These are phyloP conservation scores for Scaptomyza graminum DNA, from an alignment of 1,140 invertebrate species.

Conservation along the genomic window DNA sequence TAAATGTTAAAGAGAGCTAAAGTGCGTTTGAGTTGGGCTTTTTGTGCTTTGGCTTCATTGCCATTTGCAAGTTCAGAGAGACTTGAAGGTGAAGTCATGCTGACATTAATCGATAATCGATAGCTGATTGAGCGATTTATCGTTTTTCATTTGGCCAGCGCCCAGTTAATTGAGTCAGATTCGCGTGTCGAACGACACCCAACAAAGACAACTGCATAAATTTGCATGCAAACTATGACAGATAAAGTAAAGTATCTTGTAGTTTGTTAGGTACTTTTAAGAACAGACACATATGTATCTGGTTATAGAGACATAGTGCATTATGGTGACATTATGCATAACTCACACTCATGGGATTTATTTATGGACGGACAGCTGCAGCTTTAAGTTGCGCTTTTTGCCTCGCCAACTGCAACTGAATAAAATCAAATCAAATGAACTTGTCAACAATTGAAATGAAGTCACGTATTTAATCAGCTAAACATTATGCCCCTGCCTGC, in stretches of 20 bases:
- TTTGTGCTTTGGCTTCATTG: conserved; percentile 1
- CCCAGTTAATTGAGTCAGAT: conserved; percentile 19
- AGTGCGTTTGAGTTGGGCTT: conserved; percentile 17
- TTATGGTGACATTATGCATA: no score
- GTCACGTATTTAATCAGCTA: conserved; percentile 81
- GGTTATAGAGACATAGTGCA: no score
- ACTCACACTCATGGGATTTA: no score
- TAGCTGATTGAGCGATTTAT: conserved; percentile 28
- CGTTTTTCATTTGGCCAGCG: conserved; percentile 20
- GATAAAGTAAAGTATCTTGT: conserved; percentile 44
- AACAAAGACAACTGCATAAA: conserved; percentile 29
- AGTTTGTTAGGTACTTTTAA: background rate
- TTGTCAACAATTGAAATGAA: conserved; percentile 72
- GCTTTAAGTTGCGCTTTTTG: conserved; percentile 1
- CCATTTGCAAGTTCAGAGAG: background rate
- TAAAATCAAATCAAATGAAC: conserved; percentile 28
- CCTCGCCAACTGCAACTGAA: conserved; percentile 35
- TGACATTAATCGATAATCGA: conserved; percentile 22
- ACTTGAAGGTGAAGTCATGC: conserved; percentile 30
- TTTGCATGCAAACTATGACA: conserved; percentile 48
- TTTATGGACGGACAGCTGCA: background rate
- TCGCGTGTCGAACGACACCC: conserved; percentile 4
- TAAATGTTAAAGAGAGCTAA: conserved; percentile 5
- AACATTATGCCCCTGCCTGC: conserved; percentile 52
- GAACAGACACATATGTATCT: background rate